A percentile compares a stretch with the other conserved stretches of the same genome.
phyloP scores from a whole-genome alignment of 2,797 vertebrate genomes.

The Spinus olivaceus region DNA sequence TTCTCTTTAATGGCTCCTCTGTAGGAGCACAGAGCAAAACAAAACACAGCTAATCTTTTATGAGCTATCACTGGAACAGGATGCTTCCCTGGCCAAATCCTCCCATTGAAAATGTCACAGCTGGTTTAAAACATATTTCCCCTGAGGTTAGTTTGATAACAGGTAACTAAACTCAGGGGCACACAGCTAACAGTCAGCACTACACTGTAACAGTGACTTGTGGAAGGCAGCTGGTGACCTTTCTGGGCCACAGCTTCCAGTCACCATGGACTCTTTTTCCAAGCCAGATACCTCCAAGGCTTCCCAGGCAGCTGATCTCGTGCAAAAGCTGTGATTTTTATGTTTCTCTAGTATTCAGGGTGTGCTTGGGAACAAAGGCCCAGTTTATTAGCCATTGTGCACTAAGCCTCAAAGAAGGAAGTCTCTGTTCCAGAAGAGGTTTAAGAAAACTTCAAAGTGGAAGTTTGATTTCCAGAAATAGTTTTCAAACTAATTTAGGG shows the following conservation, averaged over 20 bases:
- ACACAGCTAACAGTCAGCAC: not conserved
- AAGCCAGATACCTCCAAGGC: not conserved
- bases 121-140: not conserved
- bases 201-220: not conserved
- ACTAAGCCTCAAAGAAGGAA: not conserved
- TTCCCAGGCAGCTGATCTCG: not conserved
- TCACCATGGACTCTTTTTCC: not conserved
- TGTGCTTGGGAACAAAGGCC: not conserved
- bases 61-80: not conserved
- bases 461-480: not conserved
- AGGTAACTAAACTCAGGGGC: not conserved
- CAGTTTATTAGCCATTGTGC: not conserved
- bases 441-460: not conserved
- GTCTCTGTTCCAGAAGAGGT: not conserved
- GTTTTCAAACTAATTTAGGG: not conserved
- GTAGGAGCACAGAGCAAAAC: not conserved
- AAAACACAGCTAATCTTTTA: not conserved
- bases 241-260: not conserved
- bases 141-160: not conserved
- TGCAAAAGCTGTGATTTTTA: not conserved
- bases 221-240: not conserved
- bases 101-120: not conserved
- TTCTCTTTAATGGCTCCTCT: not conserved
- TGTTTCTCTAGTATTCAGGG: not conserved
- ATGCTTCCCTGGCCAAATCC: slow-evolving; percentile 5